Percentiles rank a stretch among this genome's conserved stretches.
Conservation (phyloP, 2,797 vertebrate genomes). For the Cynodonichthys magdalenae region DNA sequence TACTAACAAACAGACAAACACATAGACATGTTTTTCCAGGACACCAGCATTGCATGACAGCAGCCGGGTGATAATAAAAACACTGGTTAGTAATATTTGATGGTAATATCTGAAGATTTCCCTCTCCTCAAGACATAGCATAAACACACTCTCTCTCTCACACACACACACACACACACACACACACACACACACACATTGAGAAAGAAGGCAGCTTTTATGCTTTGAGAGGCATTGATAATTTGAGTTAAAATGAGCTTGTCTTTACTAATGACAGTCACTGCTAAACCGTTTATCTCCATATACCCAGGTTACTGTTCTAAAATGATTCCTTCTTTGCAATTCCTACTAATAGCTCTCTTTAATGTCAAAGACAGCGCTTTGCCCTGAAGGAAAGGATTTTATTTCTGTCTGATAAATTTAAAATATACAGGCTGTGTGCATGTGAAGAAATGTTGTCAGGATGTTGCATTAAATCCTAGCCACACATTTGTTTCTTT, state of each 20-base stretch:
- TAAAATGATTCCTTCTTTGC: slow-evolving; percentile 57
- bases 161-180: slow-evolving; percentile 16
- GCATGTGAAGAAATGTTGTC: slow-evolving; percentile 31
- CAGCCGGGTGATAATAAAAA: too few relatives aligned
- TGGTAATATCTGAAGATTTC: slow-evolving; percentile 10
- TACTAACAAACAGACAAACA: too few relatives aligned
- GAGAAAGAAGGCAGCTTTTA: slow-evolving; percentile 42
- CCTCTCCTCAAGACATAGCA: slow-evolving; percentile 22
- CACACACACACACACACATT: slow-evolving; percentile 10
- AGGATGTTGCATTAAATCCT: slow-evolving; percentile 19
- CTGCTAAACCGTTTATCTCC: slow-evolving; percentile 68
- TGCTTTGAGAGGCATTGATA: slow-evolving; percentile 63
- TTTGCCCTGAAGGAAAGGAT: slow-evolving; percentile 35
- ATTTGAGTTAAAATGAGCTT: slow-evolving; percentile 72
- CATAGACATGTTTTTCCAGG: too few relatives aligned
- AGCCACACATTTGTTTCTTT: slow-evolving; percentile 1
- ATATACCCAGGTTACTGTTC: slow-evolving; percentile 64
- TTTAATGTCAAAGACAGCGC: slow-evolving; percentile 61
- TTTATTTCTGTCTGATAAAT: slow-evolving; percentile 41
- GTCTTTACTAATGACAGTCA: slow-evolving; percentile 70
- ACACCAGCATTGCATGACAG: too few relatives aligned
- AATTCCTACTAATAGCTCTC: slow-evolving; percentile 64
- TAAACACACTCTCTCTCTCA: not conserved
- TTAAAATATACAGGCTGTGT: slow-evolving; percentile 39
- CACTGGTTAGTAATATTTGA: too few relatives aligned